Evolutionary conservation across 2,888 invertebrate genomes (phyloP).

Genomic region (Sinhomidia bicolor): DNA sequence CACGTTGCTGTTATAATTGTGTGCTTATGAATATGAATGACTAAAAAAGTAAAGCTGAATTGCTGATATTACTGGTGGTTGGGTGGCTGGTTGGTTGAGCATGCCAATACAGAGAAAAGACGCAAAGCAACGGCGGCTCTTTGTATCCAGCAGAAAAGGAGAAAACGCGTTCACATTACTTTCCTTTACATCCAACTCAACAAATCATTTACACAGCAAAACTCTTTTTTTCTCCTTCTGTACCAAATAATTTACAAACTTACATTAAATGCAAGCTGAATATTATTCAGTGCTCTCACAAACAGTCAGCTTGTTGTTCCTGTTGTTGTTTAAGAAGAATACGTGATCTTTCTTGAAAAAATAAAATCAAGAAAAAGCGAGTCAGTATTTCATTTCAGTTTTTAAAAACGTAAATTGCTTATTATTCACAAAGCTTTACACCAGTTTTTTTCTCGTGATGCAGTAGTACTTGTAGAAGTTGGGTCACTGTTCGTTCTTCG

Average conservation of each 20-base stretch:
- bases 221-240: conserved; percentile 18
- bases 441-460: conserved; percentile 41
- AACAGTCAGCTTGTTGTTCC: conserved; percentile 2
- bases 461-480: conserved; percentile 31
- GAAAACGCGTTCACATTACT: conserved; percentile 49
- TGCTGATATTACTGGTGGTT: too few species aligned
- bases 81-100: background rate
- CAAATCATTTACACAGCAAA: conserved; percentile 29
- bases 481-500: conserved; percentile 21
- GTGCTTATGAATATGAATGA: conserved; percentile 47
- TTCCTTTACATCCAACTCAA: background rate
- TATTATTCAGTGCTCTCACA: background rate
- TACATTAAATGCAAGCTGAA: background rate
- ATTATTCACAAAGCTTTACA: conserved; percentile 53
- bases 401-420: conserved; percentile 51
- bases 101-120: conserved; percentile 25
- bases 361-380: conserved; percentile 38
- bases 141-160: conserved; percentile 47
- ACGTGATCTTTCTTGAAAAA: conserved; percentile 65
- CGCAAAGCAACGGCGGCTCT: conserved; percentile 35
- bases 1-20: conserved; percentile 29
- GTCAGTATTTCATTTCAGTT: conserved; percentile 68
- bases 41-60: background rate
- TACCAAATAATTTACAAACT: conserved; percentile 14
- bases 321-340: conserved; percentile 39